A percentile compares a stretch with the other conserved stretches of the same genome.
phyloP scores from a whole-genome alignment of 2,888 invertebrate species.

The Ecdyonurus torrentis region DNA sequence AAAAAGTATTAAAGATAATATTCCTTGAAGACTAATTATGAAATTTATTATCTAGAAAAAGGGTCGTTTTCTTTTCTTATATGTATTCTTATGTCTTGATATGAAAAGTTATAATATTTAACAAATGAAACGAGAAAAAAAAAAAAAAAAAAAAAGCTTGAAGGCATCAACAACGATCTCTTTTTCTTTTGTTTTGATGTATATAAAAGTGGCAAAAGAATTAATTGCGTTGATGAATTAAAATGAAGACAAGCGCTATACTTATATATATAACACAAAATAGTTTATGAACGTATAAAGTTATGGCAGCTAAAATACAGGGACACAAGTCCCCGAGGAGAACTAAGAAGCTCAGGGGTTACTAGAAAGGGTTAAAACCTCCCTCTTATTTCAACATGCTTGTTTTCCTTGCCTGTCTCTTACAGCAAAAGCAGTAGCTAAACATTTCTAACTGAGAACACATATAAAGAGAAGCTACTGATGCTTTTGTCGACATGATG shows the following conservation, averaged over 20 bases:
- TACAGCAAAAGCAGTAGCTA: no score
- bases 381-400: background rate
- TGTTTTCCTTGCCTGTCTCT: background rate
- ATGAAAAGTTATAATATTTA: background rate
- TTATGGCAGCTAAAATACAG: no score
- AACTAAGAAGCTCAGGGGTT: no score
- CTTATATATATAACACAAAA: background rate
- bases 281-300: background rate
- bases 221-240: background rate
- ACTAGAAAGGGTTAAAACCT: no score
- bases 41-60: conserved; percentile 12
- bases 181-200: background rate
- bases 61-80: background rate
- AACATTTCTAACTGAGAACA: no score
- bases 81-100: background rate
- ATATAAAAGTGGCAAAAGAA: background rate
- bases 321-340: background rate
- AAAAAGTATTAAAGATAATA: no score
- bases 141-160: background rate
- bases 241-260: background rate
- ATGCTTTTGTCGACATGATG: no score
- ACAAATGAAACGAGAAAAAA: background rate
- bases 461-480: no score
- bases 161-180: background rate
- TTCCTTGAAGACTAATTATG: conserved; percentile 15